Conservation (phyloP, 2,888 invertebrate genomes). For the Pollenia labialis region DNA sequence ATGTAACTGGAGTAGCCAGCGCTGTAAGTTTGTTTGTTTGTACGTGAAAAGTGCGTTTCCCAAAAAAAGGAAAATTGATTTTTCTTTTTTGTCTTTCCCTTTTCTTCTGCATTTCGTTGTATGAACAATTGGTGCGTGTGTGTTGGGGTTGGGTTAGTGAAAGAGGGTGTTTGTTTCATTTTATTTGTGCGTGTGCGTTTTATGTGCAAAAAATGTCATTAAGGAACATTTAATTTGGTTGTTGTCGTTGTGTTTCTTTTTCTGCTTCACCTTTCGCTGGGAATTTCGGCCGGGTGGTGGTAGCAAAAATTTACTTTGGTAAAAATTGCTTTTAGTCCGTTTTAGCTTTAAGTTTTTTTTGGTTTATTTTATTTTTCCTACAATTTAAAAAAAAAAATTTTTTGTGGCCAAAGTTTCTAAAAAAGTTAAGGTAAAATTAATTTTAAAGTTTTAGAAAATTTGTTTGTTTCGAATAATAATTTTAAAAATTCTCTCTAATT, state of each 20-base stretch:
- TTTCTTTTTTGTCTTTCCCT: constrained; percentile 51
- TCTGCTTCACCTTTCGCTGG: constrained; percentile 1
- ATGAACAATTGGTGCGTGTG: constrained; percentile 16
- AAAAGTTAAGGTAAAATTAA: no score
- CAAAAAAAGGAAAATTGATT: constrained; percentile 57
- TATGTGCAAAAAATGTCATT: constrained; percentile 72
- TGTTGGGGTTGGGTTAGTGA: neutral
- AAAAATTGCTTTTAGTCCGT: neutral
- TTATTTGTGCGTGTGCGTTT: constrained; percentile 67
- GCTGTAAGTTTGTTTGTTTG: neutral
- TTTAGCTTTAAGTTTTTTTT: neutral
- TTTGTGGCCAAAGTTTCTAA: no score
- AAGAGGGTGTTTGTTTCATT: constrained; percentile 57
- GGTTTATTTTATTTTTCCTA: neutral
- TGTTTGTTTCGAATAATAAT: no score
- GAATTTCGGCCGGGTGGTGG: constrained; percentile 33
- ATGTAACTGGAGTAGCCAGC: neutral
- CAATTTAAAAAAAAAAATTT: no score
- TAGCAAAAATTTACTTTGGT: constrained; percentile 26
- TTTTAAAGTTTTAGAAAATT: neutral
- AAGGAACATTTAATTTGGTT: constrained; percentile 24
- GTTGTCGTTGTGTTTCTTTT: neutral
- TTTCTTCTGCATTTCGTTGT: constrained; percentile 33
- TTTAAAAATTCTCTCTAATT: no score
- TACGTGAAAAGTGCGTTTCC: constrained; percentile 58